Percentiles rank a stretch among this genome's conserved stretches.
Evolutionary conservation across 2,888 invertebrate genomes (phyloP).

Genomic region (Deroplatys truncata): DNA sequence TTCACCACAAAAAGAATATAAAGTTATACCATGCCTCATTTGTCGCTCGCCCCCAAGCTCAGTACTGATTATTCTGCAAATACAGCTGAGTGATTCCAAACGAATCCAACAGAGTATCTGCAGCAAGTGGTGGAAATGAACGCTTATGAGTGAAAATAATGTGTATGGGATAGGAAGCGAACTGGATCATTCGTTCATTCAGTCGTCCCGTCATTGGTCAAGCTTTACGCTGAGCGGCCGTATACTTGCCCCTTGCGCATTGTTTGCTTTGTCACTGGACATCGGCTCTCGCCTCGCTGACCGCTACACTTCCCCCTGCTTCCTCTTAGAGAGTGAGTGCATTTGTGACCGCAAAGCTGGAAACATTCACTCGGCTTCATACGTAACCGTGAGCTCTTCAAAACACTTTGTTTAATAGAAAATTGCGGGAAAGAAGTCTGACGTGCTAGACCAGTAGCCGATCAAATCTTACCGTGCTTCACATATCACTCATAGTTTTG

Average conservation of each 20-base stretch:
- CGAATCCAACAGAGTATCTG: neutral
- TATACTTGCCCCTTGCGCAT: neutral
- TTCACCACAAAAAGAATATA: too few species aligned
- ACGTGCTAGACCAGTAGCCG: too few species aligned
- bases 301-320: neutral
- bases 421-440: neutral
- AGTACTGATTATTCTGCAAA: too few species aligned
- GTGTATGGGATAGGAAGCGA: neutral
- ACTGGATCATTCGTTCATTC: neutral
- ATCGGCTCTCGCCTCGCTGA: neutral
- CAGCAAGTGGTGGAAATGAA: neutral
- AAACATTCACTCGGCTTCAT: neutral
- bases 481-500: too few species aligned
- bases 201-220: neutral
- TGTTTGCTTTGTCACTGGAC: neutral
- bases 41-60: too few species aligned
- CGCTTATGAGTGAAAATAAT: neutral
- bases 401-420: neutral
- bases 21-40: too few species aligned
- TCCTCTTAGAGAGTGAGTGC: neutral
- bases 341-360: neutral
- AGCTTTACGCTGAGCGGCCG: neutral
- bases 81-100: neutral
- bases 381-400: neutral
- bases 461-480: too few species aligned